Evolutionary conservation across 2,797 vertebrate species (phyloP), one percentile per base, ranked within the genome.

Genomic region (Rhinichthys osculus): DNA sequence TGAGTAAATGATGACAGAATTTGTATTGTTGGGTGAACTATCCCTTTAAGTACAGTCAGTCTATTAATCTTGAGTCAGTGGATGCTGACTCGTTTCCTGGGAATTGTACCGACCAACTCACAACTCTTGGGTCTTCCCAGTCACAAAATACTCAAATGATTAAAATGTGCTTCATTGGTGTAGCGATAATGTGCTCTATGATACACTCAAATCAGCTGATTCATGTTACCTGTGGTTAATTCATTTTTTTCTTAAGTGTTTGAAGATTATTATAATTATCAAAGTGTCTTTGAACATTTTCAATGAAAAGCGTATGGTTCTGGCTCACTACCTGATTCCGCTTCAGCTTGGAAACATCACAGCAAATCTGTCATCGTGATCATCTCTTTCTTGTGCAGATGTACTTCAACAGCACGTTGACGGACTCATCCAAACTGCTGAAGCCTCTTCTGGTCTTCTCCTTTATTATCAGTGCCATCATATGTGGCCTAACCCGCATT

Each of bases 371-470:
- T 79, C 8, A 14, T 77, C 11, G 8, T 57, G 52, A 66, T 71
- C 2, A 40, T 23, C 81, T 71, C 85, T 72, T 74, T 86, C 47
- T 86, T 78, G 85, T 88, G 89, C 92, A 99, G 98, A 99, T 99
- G 98, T 99, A 99, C 94, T 99, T 99, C 93, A 99, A 99, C 95
- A 98, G 97, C 87, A 99, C 97, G 0, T 91, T 99, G 90, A 99
- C 97, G 0, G 98, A 99, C 93, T 99, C 98, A 9, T 98, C 98
- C 77, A 99, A 99, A 91, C 96, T 99, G 83, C 96, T 99, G 86
- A 99, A 99, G 90, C 98, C 98, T 9, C 95, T 99, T 83, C 90
- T 99, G 91, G 98, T 99, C 88, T 99, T 99, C 93, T 97, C 97
- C 84, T 99, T 99, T 87, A 95, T 98, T 89, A 99, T 99, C 90